A percentile compares a stretch with the other conserved stretches of the same genome.
phyloP scores from a whole-genome alignment of 2,113 vertebrate genomes.

The Equus przewalskii region DNA sequence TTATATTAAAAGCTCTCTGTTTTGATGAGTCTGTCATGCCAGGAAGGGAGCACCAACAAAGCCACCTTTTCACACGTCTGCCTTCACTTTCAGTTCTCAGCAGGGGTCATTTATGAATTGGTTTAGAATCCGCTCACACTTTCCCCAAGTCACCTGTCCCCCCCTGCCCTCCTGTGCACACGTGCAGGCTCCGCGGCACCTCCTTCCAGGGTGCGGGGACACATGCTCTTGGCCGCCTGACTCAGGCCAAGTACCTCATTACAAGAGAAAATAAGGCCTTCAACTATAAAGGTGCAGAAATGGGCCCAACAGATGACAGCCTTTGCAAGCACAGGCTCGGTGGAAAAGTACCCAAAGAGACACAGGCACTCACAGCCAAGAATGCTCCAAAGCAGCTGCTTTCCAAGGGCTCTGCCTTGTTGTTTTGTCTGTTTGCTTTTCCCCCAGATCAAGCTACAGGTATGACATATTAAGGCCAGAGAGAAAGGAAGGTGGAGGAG shows the following conservation, averaged over 20 bases:
- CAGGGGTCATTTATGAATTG: not conserved
- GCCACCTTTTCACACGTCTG: not conserved
- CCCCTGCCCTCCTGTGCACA: not conserved
- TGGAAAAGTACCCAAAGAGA: not conserved
- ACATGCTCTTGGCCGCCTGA: not conserved
- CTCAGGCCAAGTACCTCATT: not conserved
- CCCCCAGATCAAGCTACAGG: not conserved
- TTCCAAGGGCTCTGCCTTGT: not conserved
- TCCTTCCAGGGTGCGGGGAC: not conserved
- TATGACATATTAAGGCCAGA: constrained; percentile 52
- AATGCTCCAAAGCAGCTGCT: not conserved
- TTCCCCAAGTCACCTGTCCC: not conserved
- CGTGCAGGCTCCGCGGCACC: not conserved
- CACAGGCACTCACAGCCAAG: not conserved
- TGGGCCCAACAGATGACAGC: not conserved
- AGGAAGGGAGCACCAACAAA: not conserved
- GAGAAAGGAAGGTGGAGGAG: not conserved
- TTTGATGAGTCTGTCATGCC: not conserved
- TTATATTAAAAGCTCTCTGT: not conserved
- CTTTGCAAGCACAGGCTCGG: accelerated
- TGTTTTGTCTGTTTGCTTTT: not conserved
- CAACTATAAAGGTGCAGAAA: not conserved
- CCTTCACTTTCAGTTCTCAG: not conserved
- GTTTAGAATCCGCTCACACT: not conserved
- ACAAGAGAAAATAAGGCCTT: not conserved